These are phyloP conservation scores for Andrena trimmerana DNA, from an alignment of 2,888 invertebrate genomes.

Conservation along the genomic window DNA sequence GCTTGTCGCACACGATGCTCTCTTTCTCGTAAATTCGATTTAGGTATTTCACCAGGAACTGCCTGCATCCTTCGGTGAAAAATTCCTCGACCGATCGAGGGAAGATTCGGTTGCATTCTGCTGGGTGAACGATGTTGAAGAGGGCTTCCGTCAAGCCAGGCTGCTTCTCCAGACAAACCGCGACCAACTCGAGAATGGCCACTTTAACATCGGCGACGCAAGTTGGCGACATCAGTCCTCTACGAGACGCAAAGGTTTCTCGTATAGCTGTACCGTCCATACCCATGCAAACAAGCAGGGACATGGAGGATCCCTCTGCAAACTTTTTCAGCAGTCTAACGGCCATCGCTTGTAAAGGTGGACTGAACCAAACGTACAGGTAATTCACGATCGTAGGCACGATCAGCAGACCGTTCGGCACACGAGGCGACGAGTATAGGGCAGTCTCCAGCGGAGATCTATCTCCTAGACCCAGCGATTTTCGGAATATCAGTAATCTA, in stretches of 20 bases:
- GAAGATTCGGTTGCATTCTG: slow-evolving; percentile 82
- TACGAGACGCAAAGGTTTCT: slow-evolving; percentile 86
- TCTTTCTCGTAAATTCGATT: slow-evolving; percentile 80
- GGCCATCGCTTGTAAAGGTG: slow-evolving; percentile 87
- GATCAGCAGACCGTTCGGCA: slow-evolving; percentile 84
- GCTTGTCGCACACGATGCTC: slow-evolving; percentile 80
- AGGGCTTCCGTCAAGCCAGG: slow-evolving; percentile 85
- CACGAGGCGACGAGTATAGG: slow-evolving; percentile 83
- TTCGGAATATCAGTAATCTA: slow-evolving; percentile 82
- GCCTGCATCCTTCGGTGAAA: slow-evolving; percentile 82
- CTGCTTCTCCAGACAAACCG: slow-evolving; percentile 84
- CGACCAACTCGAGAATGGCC: slow-evolving; percentile 85
- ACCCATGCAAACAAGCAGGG: slow-evolving; percentile 87
- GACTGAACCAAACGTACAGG: slow-evolving; percentile 87
- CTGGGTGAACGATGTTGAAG: slow-evolving; percentile 84
- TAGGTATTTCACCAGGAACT: slow-evolving; percentile 82
- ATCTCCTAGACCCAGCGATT: slow-evolving; percentile 80
- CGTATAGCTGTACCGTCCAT: slow-evolving; percentile 87
- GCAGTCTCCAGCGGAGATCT: slow-evolving; percentile 83
- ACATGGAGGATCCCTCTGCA: slow-evolving; percentile 87
- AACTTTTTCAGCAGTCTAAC: slow-evolving; percentile 86
- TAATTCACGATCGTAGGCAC: slow-evolving; percentile 87
- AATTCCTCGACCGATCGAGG: slow-evolving; percentile 83
- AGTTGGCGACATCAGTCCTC: slow-evolving; percentile 85
- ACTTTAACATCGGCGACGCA: slow-evolving; percentile 85